These are phyloP conservation scores for Chloropsis hardwickii DNA, from an alignment of 2,113 vertebrate genomes.

Conservation along the genomic window DNA sequence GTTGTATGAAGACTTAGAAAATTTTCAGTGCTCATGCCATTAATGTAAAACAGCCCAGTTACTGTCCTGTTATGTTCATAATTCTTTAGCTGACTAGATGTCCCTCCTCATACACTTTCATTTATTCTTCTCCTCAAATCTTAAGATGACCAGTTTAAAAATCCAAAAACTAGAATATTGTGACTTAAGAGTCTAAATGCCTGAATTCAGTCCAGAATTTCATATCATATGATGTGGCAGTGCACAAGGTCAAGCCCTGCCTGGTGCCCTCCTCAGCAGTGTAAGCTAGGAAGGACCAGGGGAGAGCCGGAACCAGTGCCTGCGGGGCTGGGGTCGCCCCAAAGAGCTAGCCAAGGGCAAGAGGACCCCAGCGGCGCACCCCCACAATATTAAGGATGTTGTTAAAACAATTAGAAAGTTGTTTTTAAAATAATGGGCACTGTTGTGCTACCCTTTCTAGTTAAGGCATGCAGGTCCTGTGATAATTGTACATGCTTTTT, in stretches of 20 bases:
- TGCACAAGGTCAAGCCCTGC: too few species aligned
- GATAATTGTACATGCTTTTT: background rate
- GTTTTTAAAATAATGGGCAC: background rate
- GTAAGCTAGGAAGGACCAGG: too few species aligned
- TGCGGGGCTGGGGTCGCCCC: too few species aligned
- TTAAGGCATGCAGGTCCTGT: background rate
- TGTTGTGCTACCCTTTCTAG: background rate
- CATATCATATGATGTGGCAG: too few species aligned
- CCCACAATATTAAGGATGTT: background rate
- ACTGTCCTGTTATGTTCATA: background rate
- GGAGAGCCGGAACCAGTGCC: too few species aligned
- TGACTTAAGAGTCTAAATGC: background rate
- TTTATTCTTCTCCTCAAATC: background rate
- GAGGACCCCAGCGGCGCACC: too few species aligned
- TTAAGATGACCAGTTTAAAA: background rate
- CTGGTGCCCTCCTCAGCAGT: too few species aligned
- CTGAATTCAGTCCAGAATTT: background rate
- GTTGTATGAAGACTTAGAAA: background rate
- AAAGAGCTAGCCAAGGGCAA: too few species aligned
- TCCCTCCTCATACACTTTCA: background rate
- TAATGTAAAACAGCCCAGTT: background rate
- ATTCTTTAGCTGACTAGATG: background rate
- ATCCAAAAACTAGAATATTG: background rate
- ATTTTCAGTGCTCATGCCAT: background rate
- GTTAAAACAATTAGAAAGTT: background rate